Evolutionary conservation across 92 coral and sea anemone species (phyloP).

Genomic region (Pocillopora grandis): DNA sequence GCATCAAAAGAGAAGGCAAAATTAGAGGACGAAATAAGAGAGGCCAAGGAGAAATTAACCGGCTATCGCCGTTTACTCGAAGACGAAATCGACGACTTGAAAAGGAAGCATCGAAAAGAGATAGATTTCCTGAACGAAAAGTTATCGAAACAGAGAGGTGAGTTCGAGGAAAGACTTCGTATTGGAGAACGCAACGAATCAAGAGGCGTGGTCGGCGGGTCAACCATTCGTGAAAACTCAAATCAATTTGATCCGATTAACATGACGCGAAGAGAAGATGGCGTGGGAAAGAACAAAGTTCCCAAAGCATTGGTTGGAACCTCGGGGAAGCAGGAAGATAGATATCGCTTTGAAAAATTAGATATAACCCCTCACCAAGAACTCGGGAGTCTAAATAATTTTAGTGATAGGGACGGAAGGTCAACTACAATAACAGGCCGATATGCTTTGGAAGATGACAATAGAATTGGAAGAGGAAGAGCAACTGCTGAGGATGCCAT

Average conservation of each 20-base stretch:
- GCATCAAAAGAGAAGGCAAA: constrained; percentile 66
- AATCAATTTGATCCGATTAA: background rate
- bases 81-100: constrained; percentile 42
- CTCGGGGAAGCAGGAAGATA: background rate
- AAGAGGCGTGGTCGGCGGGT: background rate
- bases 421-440: background rate
- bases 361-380: background rate
- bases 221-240: background rate
- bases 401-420: background rate
- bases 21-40: constrained; percentile 53
- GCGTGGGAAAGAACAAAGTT: too few species aligned
- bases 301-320: background rate
- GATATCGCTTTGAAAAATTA: background rate
- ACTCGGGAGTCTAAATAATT: background rate
- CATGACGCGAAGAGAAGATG: too few species aligned
- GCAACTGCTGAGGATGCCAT: constrained; percentile 9
- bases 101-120: constrained; percentile 53
- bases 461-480: background rate
- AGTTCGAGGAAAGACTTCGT: constrained; percentile 42
- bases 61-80: constrained; percentile 35
- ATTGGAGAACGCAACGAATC: background rate
- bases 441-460: background rate
- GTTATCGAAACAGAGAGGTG: constrained; percentile 53
- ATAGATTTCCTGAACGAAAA: constrained; percentile 43
- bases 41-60: constrained; percentile 44